These are phyloP conservation scores for Centrocercus urophasianus DNA, from an alignment of 2,113 vertebrate genomes.

Conservation along the genomic window DNA sequence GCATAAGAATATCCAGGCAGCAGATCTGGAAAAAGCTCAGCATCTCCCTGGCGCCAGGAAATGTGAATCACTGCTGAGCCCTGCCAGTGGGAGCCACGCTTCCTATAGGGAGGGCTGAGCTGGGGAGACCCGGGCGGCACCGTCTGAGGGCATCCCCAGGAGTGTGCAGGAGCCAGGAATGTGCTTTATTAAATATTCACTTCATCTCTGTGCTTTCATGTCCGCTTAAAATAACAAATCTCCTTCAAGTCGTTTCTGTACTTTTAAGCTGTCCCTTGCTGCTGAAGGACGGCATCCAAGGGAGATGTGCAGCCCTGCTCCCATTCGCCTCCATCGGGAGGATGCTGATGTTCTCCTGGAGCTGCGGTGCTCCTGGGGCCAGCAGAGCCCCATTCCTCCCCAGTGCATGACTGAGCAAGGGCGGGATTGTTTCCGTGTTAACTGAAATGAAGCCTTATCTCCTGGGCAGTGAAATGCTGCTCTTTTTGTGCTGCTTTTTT, in stretches of 20 bases:
- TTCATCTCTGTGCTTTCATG: background rate
- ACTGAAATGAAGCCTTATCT: accelerated
- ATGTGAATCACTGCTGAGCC: background rate
- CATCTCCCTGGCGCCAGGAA: background rate
- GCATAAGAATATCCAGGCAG: background rate
- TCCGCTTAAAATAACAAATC: background rate
- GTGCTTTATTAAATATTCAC: background rate
- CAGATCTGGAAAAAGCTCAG: background rate
- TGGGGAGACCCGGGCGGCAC: accelerated
- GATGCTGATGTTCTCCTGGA: background rate
- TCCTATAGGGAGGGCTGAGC: background rate
- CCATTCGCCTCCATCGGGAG: background rate
- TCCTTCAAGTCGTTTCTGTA: background rate
- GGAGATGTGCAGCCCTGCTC: background rate
- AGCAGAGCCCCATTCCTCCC: background rate
- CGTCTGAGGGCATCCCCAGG: background rate
- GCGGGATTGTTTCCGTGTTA: background rate
- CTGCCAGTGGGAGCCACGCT: background rate
- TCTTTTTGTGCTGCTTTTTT: background rate
- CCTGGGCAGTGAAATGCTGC: accelerated
- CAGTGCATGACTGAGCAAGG: accelerated
- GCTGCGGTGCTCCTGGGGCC: accelerated
- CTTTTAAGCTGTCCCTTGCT: background rate
- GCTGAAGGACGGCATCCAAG: accelerated
- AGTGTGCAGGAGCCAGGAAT: too few species aligned